A percentile compares a stretch with the other conserved stretches of the same genome.
Evolutionary conservation across 1,140 invertebrate genomes (phyloP).

Genomic region (Reticulitermes speratus): DNA sequence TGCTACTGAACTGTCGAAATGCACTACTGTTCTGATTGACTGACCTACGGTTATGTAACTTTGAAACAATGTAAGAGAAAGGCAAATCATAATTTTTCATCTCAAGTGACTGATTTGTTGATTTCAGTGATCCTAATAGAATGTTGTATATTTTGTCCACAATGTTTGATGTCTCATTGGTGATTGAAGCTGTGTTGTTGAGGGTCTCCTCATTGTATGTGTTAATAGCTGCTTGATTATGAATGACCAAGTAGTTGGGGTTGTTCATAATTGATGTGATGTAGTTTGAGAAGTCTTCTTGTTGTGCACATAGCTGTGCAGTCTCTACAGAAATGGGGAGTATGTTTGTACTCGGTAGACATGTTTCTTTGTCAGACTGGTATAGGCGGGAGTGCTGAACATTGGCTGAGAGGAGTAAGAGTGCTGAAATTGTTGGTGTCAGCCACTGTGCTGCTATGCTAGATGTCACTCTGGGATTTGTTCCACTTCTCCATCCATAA

Average conservation of each 20-base stretch:
- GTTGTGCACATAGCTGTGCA: neutral
- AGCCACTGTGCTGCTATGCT: conserved; percentile 18
- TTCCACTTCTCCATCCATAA: neutral
- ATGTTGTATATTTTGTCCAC: conserved; percentile 22
- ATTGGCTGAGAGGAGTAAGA: conserved; percentile 17
- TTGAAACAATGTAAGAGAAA: neutral
- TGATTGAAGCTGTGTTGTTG: neutral
- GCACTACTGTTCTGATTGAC: neutral
- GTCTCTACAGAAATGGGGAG: neutral
- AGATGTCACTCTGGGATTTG: neutral
- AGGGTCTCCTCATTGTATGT: neutral
- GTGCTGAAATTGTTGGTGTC: conserved; percentile 4
- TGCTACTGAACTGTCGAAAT: neutral
- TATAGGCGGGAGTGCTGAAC: neutral
- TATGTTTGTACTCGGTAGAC: neutral
- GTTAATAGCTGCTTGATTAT: conserved; percentile 21
- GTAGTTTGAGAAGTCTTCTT: neutral
- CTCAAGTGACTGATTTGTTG: neutral
- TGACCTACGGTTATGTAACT: neutral
- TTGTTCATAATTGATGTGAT: conserved; percentile 1
- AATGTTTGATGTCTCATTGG: neutral
- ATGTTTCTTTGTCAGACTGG: neutral
- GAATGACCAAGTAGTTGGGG: neutral
- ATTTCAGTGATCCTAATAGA: neutral
- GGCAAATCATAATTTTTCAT: neutral